phyloP scores from a whole-genome alignment of 2,888 invertebrate genomes.

The Epirrhoe tristata region DNA sequence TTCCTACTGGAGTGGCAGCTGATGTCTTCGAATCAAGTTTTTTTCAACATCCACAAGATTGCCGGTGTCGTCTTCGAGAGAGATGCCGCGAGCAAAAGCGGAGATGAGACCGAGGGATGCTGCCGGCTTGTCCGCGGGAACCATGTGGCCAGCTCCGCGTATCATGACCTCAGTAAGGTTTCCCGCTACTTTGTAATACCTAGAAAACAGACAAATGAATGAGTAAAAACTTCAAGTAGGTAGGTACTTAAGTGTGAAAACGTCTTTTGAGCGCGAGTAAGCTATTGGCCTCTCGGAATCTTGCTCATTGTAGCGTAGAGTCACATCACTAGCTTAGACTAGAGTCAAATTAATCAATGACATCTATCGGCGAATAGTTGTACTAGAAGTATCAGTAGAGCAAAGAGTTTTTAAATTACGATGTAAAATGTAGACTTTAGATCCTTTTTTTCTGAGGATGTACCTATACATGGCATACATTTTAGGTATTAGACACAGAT shows the following conservation, averaged over 20 bases:
- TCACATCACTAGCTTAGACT: not conserved
- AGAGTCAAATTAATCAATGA: not conserved
- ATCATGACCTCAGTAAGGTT: slow-evolving; percentile 87
- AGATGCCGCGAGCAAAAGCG: slow-evolving; percentile 82
- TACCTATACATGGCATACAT: too few relatives aligned
- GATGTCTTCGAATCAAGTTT: slow-evolving; percentile 61
- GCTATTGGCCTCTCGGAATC: too few relatives aligned
- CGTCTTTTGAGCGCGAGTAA: too few relatives aligned
- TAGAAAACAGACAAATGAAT: slow-evolving; percentile 46
- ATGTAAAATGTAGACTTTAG: too few relatives aligned
- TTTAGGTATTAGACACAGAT: too few relatives aligned
- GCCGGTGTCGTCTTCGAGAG: slow-evolving; percentile 68
- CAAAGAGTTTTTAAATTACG: too few relatives aligned
- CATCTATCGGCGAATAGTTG: not conserved
- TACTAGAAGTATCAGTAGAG: too few relatives aligned
- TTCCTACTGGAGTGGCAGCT: slow-evolving; percentile 53
- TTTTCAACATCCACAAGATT: slow-evolving; percentile 64
- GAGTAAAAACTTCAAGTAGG: not conserved
- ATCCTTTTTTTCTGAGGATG: too few relatives aligned
- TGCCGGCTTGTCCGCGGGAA: slow-evolving; percentile 87
- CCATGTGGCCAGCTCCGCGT: slow-evolving; percentile 88
- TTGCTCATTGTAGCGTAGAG: not conserved
- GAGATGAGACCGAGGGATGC: slow-evolving; percentile 86
- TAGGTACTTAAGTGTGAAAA: too few relatives aligned
- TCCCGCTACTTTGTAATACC: slow-evolving; percentile 84